phyloP scores from a whole-genome alignment of 2,113 vertebrate species.

The Myotis davidii region DNA sequence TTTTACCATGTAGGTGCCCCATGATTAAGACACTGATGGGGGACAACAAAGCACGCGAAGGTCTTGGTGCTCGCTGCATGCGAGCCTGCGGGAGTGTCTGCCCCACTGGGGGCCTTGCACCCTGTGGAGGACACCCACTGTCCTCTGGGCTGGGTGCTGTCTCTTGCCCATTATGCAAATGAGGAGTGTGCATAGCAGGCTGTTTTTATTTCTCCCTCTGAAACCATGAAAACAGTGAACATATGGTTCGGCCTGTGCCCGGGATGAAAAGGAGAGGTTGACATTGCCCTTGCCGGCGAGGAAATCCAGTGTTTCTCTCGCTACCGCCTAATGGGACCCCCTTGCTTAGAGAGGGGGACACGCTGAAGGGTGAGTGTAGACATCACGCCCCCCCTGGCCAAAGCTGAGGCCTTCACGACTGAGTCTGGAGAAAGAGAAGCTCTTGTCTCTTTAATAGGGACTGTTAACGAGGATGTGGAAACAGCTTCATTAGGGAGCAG shows the following conservation, averaged over 20 bases:
- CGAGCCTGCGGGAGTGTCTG: neutral
- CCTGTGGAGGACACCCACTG: neutral
- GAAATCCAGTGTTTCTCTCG: neutral
- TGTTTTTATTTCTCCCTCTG: conserved; percentile 15
- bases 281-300: neutral
- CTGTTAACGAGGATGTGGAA: neutral
- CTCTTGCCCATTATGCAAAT: conserved; percentile 42
- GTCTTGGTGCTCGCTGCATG: accelerated
- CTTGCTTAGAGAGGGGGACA: neutral
- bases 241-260: neutral
- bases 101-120: neutral
- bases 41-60: neutral
- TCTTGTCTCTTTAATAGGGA: neutral
- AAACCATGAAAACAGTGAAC: conserved; percentile 42
- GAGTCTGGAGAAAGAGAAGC: neutral
- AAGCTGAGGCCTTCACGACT: neutral
- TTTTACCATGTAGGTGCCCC: neutral
- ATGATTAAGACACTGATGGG: neutral
- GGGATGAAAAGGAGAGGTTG: neutral
- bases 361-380: neutral
- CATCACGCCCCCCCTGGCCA: neutral
- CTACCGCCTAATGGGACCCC: neutral
- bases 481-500: neutral
- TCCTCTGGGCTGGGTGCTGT: neutral
- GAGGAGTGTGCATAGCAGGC: conserved; percentile 28